Percentiles rank a stretch among this genome's conserved stretches.
Evolutionary conservation across 2,888 invertebrate species (phyloP).

Genomic region (Athripsodes cinereus): DNA sequence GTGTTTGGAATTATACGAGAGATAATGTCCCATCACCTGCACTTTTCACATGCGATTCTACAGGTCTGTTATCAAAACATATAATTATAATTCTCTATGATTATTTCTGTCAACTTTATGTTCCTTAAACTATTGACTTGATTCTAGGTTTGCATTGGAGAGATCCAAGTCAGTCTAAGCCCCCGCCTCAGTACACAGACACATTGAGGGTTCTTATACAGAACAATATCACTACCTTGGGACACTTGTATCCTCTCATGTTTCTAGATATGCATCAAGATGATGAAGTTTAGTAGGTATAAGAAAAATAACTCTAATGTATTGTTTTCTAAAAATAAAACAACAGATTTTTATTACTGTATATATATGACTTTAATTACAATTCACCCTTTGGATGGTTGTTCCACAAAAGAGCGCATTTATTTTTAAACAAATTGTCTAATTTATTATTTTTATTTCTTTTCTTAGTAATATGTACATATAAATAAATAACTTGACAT

Average conservation of each 20-base stretch:
- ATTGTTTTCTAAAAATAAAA: too few species aligned
- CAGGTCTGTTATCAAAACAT: constrained; percentile 38
- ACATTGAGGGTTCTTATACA: constrained; percentile 73
- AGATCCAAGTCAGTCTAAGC: constrained; percentile 63
- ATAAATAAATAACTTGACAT: background rate
- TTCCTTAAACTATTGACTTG: background rate
- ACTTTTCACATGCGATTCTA: constrained; percentile 62
- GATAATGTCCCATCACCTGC: constrained; percentile 86
- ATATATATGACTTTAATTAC: too few species aligned
- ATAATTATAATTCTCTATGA: background rate
- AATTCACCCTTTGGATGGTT: too few species aligned
- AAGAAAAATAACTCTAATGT: too few species aligned
- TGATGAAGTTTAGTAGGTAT: background rate
- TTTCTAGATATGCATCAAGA: constrained; percentile 40
- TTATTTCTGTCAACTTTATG: too few species aligned
- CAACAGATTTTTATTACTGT: too few species aligned
- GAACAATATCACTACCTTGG: constrained; percentile 69
- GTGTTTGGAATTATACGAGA: constrained; percentile 84
- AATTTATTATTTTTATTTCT: too few species aligned
- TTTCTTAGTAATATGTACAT: background rate
- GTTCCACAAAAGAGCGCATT: too few species aligned
- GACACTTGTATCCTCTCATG: constrained; percentile 71
- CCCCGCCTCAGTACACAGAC: constrained; percentile 71
- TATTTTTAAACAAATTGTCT: too few species aligned
- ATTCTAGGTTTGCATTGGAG: constrained; percentile 63